phyloP scores from a whole-genome alignment of 2,797 vertebrate genomes.

The Coluber constrictor region DNA sequence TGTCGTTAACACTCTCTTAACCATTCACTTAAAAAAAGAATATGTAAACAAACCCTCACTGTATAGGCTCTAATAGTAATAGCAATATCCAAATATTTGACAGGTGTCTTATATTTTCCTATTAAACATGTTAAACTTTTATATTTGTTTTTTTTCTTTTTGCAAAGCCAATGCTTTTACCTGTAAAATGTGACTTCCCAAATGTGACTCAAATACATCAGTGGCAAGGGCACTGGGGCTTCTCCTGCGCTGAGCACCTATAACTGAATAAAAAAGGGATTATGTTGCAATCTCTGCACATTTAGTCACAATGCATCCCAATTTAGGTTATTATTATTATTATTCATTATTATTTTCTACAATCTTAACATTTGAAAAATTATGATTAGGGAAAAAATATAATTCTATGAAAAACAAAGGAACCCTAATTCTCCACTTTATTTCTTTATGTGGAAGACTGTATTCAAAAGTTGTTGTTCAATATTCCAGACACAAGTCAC shows the following conservation, averaged over 20 bases:
- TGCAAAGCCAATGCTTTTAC: slow-evolving; percentile 73
- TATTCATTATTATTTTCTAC: slow-evolving; percentile 7
- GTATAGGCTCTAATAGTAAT: slow-evolving; percentile 33
- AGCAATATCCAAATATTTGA: slow-evolving; percentile 31
- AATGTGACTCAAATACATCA: slow-evolving; percentile 95
- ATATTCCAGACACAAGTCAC: background rate
- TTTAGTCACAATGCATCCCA: slow-evolving; percentile 42
- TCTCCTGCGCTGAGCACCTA: slow-evolving; percentile 91
- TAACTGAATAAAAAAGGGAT: slow-evolving; percentile 81
- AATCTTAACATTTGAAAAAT: slow-evolving; percentile 28
- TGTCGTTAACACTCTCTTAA: slow-evolving; percentile 61
- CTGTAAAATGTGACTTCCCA: slow-evolving; percentile 99
- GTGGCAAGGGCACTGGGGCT: slow-evolving; percentile 85
- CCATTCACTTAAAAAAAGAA: slow-evolving; percentile 52
- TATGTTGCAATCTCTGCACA: slow-evolving; percentile 61
- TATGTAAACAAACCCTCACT: slow-evolving; percentile 33
- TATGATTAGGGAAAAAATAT: background rate
- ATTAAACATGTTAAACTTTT: slow-evolving; percentile 21
- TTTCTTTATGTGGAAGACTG: background rate
- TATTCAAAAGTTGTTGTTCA: background rate
- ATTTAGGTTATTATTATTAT: slow-evolving; percentile 19
- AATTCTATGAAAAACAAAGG: background rate
- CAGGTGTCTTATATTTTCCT: slow-evolving; percentile 28
- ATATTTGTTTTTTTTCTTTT: slow-evolving; percentile 12
- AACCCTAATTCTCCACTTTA: background rate